Conservation (phyloP, 1,140 invertebrate species). For the Ptiloglossa arizonensis region DNA sequence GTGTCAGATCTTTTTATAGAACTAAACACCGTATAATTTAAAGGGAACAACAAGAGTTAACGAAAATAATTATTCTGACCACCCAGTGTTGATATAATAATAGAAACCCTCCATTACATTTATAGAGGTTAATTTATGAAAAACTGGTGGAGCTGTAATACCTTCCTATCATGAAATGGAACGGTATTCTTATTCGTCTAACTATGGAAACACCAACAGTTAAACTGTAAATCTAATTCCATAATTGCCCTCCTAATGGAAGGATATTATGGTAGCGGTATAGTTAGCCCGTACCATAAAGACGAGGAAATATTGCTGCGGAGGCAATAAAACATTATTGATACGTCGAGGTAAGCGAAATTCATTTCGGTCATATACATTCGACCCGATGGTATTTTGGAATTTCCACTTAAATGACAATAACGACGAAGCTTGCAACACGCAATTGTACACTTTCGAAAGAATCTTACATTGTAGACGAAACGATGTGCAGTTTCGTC, state of each 20-base stretch:
- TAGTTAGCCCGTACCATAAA: background rate
- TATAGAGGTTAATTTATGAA: background rate
- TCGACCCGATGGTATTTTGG: too few relatives aligned
- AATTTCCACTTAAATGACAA: background rate
- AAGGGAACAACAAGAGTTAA: too few relatives aligned
- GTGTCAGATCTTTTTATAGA: too few relatives aligned
- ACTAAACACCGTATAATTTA: too few relatives aligned
- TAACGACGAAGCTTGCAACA: background rate
- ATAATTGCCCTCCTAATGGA: conserved; percentile 48
- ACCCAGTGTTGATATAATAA: too few relatives aligned
- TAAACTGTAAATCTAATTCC: conserved; percentile 59
- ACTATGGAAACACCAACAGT: conserved; percentile 21
- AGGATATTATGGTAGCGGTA: background rate
- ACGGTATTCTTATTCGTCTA: background rate
- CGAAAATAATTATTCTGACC: too few relatives aligned
- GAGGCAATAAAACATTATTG: conserved; percentile 16
- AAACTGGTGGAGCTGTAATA: background rate
- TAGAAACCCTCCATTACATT: background rate
- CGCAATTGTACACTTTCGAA: background rate
- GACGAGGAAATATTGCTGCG: background rate
- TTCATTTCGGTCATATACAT: background rate
- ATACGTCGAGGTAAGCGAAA: background rate
- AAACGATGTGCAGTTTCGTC: background rate
- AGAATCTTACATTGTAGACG: background rate
- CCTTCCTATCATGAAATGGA: background rate